Evolutionary conservation across 2,888 invertebrate species (phyloP).

Genomic region (Athripsodes cinereus): DNA sequence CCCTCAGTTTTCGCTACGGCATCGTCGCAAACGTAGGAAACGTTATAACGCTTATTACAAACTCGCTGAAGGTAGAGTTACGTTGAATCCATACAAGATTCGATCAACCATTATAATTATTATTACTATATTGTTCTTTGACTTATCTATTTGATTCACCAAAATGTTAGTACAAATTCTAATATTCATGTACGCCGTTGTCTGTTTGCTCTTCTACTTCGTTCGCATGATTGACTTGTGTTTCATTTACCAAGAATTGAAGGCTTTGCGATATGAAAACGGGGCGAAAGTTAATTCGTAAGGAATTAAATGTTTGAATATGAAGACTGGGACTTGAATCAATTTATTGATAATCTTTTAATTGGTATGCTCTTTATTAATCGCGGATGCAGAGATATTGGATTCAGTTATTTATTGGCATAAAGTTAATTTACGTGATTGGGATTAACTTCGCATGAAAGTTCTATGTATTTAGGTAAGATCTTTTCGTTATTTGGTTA

Average conservation of each 20-base stretch:
- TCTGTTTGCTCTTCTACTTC: slow-evolving; percentile 45
- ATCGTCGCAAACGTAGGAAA: slow-evolving; percentile 8
- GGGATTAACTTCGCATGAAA: too few relatives aligned
- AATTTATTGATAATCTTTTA: too few relatives aligned
- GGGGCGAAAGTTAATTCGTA: background rate
- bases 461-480: too few relatives aligned
- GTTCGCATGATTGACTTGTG: slow-evolving; percentile 42
- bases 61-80: too few relatives aligned
- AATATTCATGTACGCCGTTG: slow-evolving; percentile 48
- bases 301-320: background rate
- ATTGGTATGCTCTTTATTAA: too few relatives aligned
- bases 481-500: too few relatives aligned
- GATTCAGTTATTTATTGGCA: too few relatives aligned
- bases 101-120: too few relatives aligned
- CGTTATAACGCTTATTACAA: background rate
- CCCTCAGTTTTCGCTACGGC: slow-evolving; percentile 12
- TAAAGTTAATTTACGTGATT: too few relatives aligned
- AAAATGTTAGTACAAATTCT: slow-evolving; percentile 49
- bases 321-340: slow-evolving; percentile 10
- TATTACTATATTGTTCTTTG: too few relatives aligned
- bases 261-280: slow-evolving; percentile 8
- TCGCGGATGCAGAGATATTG: too few relatives aligned
- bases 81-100: background rate
- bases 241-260: slow-evolving; percentile 23
- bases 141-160: slow-evolving; percentile 12